Conservation (phyloP, 2,888 invertebrate species). For the Xanthorhoe spadicearia region DNA sequence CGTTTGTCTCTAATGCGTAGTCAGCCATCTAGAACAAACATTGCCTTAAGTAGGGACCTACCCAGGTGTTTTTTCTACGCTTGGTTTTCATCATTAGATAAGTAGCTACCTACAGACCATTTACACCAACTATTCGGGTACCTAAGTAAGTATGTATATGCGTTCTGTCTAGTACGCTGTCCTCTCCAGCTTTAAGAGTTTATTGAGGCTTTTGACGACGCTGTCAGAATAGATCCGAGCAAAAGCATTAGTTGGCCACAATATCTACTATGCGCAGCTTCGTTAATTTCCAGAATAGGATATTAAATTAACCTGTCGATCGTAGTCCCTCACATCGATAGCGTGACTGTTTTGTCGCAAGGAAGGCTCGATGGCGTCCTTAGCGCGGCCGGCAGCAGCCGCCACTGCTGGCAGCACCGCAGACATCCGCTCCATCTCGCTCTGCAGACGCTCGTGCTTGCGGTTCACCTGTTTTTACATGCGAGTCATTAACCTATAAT, state of each 20-base stretch:
- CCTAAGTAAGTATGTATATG: too few relatives aligned
- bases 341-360: constrained; percentile 46
- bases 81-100: neutral
- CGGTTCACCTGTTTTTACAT: constrained; percentile 59
- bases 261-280: too few relatives aligned
- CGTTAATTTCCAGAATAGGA: neutral
- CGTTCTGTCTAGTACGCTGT: too few relatives aligned
- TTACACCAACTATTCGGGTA: too few relatives aligned
- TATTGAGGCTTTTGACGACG: too few relatives aligned
- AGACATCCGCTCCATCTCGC: constrained; percentile 70
- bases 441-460: constrained; percentile 71
- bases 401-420: constrained; percentile 64
- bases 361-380: constrained; percentile 65
- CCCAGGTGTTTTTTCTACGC: neutral
- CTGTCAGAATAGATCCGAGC: too few relatives aligned
- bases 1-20: constrained; percentile 89
- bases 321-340: constrained; percentile 63
- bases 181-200: too few relatives aligned
- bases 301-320: constrained; percentile 62
- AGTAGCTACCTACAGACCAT: too few relatives aligned
- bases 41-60: neutral
- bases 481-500: too few relatives aligned
- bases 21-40: constrained; percentile 78
- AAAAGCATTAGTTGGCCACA: too few relatives aligned
- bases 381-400: constrained; percentile 67